Evolutionary conservation across 2,797 vertebrate species (phyloP).

Genomic region (Orientallactaga sibirica): DNA sequence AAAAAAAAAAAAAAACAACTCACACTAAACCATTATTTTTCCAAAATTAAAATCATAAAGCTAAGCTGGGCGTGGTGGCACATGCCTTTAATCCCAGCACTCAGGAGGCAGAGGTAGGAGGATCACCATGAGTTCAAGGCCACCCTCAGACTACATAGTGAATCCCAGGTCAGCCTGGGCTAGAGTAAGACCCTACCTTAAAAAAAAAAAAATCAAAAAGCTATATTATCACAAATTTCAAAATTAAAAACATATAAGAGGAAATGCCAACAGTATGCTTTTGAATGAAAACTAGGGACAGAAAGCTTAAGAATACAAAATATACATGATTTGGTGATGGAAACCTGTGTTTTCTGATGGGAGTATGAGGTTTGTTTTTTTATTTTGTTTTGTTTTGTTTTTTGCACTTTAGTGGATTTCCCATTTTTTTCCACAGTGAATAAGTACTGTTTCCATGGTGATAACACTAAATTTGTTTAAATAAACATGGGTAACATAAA

Average conservation of each 20-base stretch:
- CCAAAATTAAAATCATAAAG: constrained; percentile 57
- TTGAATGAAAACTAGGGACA: background rate
- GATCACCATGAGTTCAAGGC: too few species aligned
- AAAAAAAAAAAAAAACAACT: background rate
- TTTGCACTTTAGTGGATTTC: background rate
- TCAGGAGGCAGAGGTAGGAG: too few species aligned
- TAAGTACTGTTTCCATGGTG: constrained; percentile 4
- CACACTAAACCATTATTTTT: constrained; percentile 47
- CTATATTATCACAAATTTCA: constrained; percentile 35
- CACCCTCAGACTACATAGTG: too few species aligned
- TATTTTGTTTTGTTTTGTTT: background rate
- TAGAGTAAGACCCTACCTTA: background rate
- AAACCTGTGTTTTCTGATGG: background rate
- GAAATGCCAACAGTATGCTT: background rate
- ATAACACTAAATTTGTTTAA: constrained; percentile 5
- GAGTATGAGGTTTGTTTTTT: background rate
- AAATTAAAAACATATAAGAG: background rate
- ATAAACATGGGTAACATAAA: background rate
- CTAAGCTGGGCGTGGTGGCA: too few species aligned
- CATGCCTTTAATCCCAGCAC: too few species aligned
- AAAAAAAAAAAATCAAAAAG: constrained; percentile 47
- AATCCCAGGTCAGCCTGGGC: too few species aligned
- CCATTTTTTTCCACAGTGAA: background rate
- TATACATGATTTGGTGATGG: background rate
- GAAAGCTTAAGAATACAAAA: constrained; percentile 37